A percentile compares a stretch with the other conserved stretches of the same genome.
Evolutionary conservation across 2,113 vertebrate genomes (phyloP).

Genomic region (Sylvicapra grimmia): DNA sequence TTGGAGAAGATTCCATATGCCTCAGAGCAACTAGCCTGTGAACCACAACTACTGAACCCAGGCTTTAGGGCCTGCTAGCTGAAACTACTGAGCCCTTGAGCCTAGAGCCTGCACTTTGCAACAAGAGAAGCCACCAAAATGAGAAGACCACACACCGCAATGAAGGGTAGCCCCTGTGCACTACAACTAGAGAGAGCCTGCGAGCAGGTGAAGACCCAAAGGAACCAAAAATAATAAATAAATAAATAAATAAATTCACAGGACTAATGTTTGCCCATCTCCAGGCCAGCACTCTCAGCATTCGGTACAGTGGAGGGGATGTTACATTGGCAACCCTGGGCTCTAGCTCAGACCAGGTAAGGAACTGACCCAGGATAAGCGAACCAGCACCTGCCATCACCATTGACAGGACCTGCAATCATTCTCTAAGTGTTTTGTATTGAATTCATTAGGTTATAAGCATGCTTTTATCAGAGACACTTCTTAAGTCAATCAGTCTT

Average conservation of each 20-base stretch:
- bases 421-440: background rate
- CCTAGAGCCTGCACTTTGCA: background rate
- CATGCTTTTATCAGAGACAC: background rate
- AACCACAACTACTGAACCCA: background rate
- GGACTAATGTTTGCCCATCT: background rate
- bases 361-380: background rate
- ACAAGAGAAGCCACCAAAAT: background rate
- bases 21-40: background rate
- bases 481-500: background rate
- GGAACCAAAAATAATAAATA: background rate
- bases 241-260: background rate
- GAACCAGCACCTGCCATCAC: background rate
- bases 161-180: background rate
- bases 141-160: background rate
- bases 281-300: background rate
- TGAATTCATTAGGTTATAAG: background rate
- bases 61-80: background rate
- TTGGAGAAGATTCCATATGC: background rate
- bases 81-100: background rate
- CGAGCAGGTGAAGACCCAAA: background rate
- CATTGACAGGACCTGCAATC: background rate
- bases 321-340: background rate
- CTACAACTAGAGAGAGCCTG: background rate
- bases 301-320: accelerated
- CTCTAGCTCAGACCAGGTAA: background rate